A percentile compares a stretch with the other conserved stretches of the same genome.
Evolutionary conservation across 2,888 invertebrate species (phyloP).

Genomic region (Tricholauxania praeusta): DNA sequence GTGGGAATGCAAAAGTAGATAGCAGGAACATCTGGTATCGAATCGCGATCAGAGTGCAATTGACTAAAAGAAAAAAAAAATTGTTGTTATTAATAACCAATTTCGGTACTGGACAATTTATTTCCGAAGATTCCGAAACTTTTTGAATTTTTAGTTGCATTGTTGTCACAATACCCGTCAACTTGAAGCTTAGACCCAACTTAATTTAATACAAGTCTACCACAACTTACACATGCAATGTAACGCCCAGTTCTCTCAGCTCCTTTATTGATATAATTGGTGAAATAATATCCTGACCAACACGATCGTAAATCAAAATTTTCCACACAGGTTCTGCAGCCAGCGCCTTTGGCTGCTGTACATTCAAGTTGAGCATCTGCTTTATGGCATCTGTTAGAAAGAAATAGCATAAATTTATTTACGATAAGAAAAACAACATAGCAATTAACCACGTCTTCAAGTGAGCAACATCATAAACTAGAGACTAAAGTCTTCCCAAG

Average conservation of each 20-base stretch:
- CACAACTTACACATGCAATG: slow-evolving; percentile 90
- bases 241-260: slow-evolving; percentile 94
- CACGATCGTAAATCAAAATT: slow-evolving; percentile 93
- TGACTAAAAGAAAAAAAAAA: slow-evolving; percentile 71
- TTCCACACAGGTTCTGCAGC: slow-evolving; percentile 95
- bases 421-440: too few species aligned
- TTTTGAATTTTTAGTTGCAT: too few species aligned
- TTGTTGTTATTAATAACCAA: too few species aligned
- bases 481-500: too few species aligned
- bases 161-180: too few species aligned
- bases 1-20: slow-evolving; percentile 97
- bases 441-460: too few species aligned
- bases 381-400: slow-evolving; percentile 83
- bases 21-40: slow-evolving; percentile 98
- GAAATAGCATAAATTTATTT: not conserved
- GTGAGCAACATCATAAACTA: too few species aligned
- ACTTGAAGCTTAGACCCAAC: too few species aligned
- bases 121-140: too few species aligned
- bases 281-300: slow-evolving; percentile 98
- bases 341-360: slow-evolving; percentile 79
- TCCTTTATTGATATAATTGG: slow-evolving; percentile 96
- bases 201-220: not conserved
- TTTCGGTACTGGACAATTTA: too few species aligned
- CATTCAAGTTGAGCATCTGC: slow-evolving; percentile 96
- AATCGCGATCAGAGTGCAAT: slow-evolving; percentile 87